Evolutionary conservation across 2,797 vertebrate species (phyloP).

Genomic region (Hemibagrus guttatus): DNA sequence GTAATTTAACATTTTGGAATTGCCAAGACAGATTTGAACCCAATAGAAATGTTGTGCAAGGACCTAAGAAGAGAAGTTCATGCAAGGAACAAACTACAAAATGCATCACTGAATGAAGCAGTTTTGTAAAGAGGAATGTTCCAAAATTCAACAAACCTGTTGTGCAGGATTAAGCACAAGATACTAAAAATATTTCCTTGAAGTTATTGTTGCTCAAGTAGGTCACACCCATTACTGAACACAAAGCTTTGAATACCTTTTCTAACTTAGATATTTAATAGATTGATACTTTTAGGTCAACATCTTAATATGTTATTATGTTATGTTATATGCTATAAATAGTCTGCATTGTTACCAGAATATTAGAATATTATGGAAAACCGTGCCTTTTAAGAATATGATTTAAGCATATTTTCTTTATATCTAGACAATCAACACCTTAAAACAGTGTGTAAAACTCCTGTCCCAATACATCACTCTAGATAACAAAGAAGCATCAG

Average conservation of each 20-base stretch:
- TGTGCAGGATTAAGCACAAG: no score
- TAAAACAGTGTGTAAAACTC: background rate
- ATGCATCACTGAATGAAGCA: no score
- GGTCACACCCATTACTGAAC: background rate
- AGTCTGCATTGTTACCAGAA: background rate
- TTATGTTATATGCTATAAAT: no score
- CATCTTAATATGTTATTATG: background rate
- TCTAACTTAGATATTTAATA: background rate
- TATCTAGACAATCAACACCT: background rate
- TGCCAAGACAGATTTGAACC: background rate
- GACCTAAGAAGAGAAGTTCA: no score
- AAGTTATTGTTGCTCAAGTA: no score
- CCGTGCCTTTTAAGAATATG: background rate
- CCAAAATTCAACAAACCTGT: no score
- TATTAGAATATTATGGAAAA: background rate
- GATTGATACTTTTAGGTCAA: background rate
- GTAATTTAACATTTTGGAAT: no score
- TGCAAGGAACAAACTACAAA: no score
- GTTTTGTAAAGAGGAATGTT: no score
- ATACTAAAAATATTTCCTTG: no score
- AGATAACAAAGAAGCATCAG: background rate
- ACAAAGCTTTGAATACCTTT: background rate
- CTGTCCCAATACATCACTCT: background rate
- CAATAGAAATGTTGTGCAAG: no score
- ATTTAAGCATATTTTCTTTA: background rate